Base-by-base conservation (phyloP, 2,113 vertebrate genomes). In the Lonchura striata region DNA sequence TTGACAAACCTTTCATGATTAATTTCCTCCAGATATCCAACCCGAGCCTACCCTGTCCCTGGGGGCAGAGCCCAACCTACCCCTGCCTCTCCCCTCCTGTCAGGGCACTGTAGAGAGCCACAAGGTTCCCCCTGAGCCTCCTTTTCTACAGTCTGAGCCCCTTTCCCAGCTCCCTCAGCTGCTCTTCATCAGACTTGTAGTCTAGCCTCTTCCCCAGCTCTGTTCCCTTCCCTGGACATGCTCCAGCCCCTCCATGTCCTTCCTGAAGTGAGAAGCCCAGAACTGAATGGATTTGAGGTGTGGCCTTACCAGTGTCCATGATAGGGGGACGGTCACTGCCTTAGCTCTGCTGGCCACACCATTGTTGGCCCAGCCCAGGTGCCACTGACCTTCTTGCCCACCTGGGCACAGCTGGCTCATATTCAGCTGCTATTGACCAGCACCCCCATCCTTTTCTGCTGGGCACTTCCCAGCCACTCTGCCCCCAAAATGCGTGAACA, bases 241-340 rank as follows among this genome's bases (percentile, higher is more conserved):
- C 22, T 64, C 27, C 44, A 81, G 37, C 19, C 33, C 9, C 22
- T 66, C 60, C 1, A 21, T 53, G 53, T 37, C 27, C 27, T 2
- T 64, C 24, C 1, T 56, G 31, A 1, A 52, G 13, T 24, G 53
- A 39, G 2, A 16, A 15, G 23, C 28, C 37, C 52, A 46, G 39
- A 59, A 30, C 23, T 60, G 44, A 44, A 20, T 7, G n/a, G 46
- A 24, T 1, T 60, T 21, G 28, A 3, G 13, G 6, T 52, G 37
- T 1, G 39, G 33, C 11, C 52, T 59, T 35, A 19, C 2, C 66
- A 37, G 42, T 64, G 31, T 35, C 49, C 16, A 49, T 0, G 0
- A 2, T 20, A 47, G 41, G 16, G 33, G 30, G 3, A 41, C 41
- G 31, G 17, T 56, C 44, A 4, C 37, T 74, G 77, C 24, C 28